Evolutionary conservation across 2,888 invertebrate species (phyloP).

Genomic region (Rhagonycha lutea): DNA sequence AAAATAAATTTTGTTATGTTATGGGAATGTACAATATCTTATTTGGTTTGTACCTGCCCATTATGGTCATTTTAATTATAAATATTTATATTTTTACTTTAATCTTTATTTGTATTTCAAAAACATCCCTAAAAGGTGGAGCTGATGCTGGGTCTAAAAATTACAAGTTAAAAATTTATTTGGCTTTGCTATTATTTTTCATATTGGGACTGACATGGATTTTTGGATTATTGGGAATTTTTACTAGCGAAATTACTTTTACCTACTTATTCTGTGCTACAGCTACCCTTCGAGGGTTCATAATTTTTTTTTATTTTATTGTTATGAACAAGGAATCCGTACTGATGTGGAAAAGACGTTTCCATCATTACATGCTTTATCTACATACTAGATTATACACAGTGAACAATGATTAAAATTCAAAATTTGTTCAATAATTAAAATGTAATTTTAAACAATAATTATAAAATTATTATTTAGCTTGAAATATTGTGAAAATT

Average conservation of each 20-base stretch:
- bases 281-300: constrained; percentile 60
- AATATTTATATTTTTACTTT: constrained; percentile 61
- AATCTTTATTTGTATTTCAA: constrained; percentile 57
- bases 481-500: too few species aligned
- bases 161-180: constrained; percentile 58
- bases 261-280: constrained; percentile 59
- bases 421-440: too few species aligned
- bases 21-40: constrained; percentile 57
- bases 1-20: constrained; percentile 51
- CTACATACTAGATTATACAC: not conserved
- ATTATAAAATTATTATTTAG: too few species aligned
- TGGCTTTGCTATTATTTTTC: constrained; percentile 61
- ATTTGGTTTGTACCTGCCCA: constrained; percentile 59
- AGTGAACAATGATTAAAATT: not conserved
- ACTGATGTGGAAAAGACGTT: constrained; percentile 50
- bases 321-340: constrained; percentile 61
- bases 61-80: constrained; percentile 56
- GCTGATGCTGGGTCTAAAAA: constrained; percentile 55
- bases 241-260: constrained; percentile 33
- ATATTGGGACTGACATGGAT: constrained; percentile 63
- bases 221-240: constrained; percentile 58
- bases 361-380: not conserved
- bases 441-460: too few species aligned
- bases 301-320: constrained; percentile 61
- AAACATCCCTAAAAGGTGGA: constrained; percentile 55